A percentile compares a stretch with the other conserved stretches of the same genome.
phyloP scores from a whole-genome alignment of 1,140 invertebrate species.

The Ctenoplectra terminalis region DNA sequence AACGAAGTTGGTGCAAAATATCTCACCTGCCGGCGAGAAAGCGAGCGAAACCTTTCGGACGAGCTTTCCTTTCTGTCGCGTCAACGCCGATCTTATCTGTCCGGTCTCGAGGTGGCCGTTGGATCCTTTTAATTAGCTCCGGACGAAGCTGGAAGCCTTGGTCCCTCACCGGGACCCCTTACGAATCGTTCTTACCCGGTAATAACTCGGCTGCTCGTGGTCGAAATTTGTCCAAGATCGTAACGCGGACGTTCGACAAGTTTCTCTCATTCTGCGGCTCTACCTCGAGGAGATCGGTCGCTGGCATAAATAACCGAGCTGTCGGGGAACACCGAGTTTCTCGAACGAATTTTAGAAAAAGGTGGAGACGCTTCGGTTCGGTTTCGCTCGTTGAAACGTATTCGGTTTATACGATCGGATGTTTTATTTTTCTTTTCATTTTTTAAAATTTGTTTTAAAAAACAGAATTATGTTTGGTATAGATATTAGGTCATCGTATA shows the following conservation, averaged over 20 bases:
- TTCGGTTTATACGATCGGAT: not conserved
- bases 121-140: slow-evolving; percentile 80
- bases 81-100: slow-evolving; percentile 80
- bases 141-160: slow-evolving; percentile 51
- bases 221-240: slow-evolving; percentile 47
- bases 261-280: slow-evolving; percentile 41
- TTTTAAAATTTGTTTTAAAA: too few relatives aligned
- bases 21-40: slow-evolving; percentile 65
- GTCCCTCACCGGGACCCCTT: slow-evolving; percentile 34
- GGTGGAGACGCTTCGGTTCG: not conserved
- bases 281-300: not conserved
- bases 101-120: slow-evolving; percentile 54
- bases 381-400: not conserved
- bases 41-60: slow-evolving; percentile 56
- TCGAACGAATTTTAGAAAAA: not conserved
- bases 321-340: not conserved
- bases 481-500: too few relatives aligned
- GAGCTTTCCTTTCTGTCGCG: slow-evolving; percentile 72
- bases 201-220: slow-evolving; percentile 58
- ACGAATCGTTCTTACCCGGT: slow-evolving; percentile 40
- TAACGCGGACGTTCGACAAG: slow-evolving; percentile 52
- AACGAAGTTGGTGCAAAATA: slow-evolving; percentile 57
- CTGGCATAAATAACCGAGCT: slow-evolving; percentile 17
- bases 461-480: too few relatives aligned
- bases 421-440: too few relatives aligned